Percentiles rank a stretch among this genome's conserved stretches.
Conservation (phyloP, 2,113 vertebrate species). For the Polypterus senegalus region DNA sequence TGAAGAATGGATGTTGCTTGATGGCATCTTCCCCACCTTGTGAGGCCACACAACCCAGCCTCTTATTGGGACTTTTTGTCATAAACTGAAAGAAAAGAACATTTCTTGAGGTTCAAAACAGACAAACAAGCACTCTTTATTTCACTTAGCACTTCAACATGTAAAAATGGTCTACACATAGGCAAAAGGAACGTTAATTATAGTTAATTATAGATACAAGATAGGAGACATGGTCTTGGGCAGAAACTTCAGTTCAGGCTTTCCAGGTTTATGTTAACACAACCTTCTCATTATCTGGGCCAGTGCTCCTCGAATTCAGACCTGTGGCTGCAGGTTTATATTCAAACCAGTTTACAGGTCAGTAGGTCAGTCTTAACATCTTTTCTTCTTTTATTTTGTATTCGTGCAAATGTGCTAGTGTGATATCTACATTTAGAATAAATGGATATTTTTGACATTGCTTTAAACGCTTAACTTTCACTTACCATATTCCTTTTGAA, state of each 20-base stretch:
- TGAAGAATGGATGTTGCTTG: slow-evolving; percentile 89
- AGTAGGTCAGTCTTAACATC: too few species aligned
- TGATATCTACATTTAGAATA: too few species aligned
- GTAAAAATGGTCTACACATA: slow-evolving; percentile 25
- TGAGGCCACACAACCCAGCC: slow-evolving; percentile 81
- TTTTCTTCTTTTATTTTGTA: too few species aligned
- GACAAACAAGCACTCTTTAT: background rate
- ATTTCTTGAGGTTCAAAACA: background rate
- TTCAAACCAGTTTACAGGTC: too few species aligned
- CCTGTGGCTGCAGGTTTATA: too few species aligned
- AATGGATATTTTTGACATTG: too few species aligned
- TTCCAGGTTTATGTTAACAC: slow-evolving; percentile 1
- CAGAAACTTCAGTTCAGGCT: slow-evolving; percentile 15
- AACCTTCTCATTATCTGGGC: slow-evolving; percentile 20
- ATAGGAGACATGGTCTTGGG: slow-evolving; percentile 19
- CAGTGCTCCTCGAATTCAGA: background rate
- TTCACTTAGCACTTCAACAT: slow-evolving; percentile 19
- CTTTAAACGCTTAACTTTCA: too few species aligned
- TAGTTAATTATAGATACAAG: slow-evolving; percentile 30
- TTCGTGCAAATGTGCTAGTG: too few species aligned
- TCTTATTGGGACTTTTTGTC: slow-evolving; percentile 93
- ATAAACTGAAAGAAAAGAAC: slow-evolving; percentile 67
- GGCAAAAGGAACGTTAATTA: slow-evolving; percentile 36
- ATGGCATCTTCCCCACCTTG: slow-evolving; percentile 90
- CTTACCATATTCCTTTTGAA: too few species aligned